A percentile compares a stretch with the other conserved stretches of the same genome.
Evolutionary conservation across 2,888 invertebrate genomes (phyloP).

Genomic region (Platycheirus albimanus): DNA sequence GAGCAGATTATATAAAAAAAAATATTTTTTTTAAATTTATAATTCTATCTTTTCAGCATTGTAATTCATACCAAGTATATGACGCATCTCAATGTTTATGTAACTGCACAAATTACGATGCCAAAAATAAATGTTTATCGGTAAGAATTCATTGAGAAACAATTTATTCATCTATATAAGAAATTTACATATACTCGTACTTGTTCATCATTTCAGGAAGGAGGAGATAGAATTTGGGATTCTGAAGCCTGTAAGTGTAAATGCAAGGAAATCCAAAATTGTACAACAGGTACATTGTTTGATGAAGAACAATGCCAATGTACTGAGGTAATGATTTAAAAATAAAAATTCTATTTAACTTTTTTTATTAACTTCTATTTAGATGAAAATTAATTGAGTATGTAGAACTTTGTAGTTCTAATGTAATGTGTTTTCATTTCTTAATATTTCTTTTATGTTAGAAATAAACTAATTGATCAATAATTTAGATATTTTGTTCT

Average conservation of each 20-base stretch:
- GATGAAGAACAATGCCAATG: slow-evolving; percentile 83
- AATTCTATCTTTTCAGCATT: slow-evolving; percentile 83
- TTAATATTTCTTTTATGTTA: slow-evolving; percentile 58
- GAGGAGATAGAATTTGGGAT: slow-evolving; percentile 85
- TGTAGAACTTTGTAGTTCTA: slow-evolving; percentile 61
- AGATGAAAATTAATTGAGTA: slow-evolving; percentile 52
- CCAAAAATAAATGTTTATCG: slow-evolving; percentile 84
- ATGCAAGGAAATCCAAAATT: slow-evolving; percentile 84
- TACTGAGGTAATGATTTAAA: slow-evolving; percentile 77
- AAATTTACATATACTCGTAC: slow-evolving; percentile 6
- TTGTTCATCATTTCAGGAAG: slow-evolving; percentile 80
- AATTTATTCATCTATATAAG: neutral
- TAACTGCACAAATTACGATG: slow-evolving; percentile 85
- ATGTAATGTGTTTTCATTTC: slow-evolving; percentile 58
- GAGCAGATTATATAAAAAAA: too few relatives aligned
- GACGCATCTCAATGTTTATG: slow-evolving; percentile 85
- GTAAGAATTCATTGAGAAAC: slow-evolving; percentile 66
- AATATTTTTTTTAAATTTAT: too few relatives aligned
- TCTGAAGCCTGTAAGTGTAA: slow-evolving; percentile 85
- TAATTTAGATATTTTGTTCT: too few relatives aligned
- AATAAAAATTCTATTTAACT: slow-evolving; percentile 41
- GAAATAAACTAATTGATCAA: too few relatives aligned
- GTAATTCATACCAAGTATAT: slow-evolving; percentile 85
- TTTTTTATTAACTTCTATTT: slow-evolving; percentile 76
- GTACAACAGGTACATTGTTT: slow-evolving; percentile 86